These are phyloP conservation scores for Onthophagus sagittarius DNA, from an alignment of 2,888 invertebrate genomes.

Conservation along the genomic window DNA sequence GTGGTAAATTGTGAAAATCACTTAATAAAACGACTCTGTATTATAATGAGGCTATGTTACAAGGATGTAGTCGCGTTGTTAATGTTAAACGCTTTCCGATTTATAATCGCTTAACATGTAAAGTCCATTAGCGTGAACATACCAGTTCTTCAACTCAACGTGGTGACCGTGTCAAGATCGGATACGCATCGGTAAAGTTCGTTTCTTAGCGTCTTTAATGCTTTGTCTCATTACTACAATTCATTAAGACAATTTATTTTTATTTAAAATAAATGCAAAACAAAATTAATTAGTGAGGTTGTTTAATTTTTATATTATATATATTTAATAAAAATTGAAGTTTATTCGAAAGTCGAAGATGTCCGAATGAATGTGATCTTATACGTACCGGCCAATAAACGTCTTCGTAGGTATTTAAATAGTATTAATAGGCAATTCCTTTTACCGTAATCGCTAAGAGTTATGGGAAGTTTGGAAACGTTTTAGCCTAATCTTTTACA, in stretches of 20 bases:
- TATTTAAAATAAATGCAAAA: too few species aligned
- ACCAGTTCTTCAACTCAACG: constrained; percentile 35
- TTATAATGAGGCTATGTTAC: constrained; percentile 43
- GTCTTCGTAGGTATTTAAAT: constrained; percentile 41
- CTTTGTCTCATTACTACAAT: neutral
- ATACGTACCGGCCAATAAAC: constrained; percentile 33
- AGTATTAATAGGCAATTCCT: constrained; percentile 49
- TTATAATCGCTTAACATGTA: constrained; percentile 47
- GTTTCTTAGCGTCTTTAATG: neutral
- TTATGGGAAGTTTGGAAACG: constrained; percentile 43
- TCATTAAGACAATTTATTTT: too few species aligned
- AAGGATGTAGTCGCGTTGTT: constrained; percentile 46
- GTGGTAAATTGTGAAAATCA: constrained; percentile 38
- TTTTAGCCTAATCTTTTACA: constrained; percentile 46
- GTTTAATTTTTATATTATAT: neutral
- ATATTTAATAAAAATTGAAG: constrained; percentile 8
- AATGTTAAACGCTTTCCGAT: constrained; percentile 47
- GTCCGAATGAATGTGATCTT: constrained; percentile 19
- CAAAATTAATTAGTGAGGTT: neutral
- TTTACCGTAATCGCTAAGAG: constrained; percentile 45
- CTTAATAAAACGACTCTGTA: constrained; percentile 41
- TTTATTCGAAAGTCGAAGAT: constrained; percentile 6
- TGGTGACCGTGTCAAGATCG: constrained; percentile 26
- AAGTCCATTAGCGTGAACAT: constrained; percentile 46
- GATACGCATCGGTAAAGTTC: constrained; percentile 13